phyloP scores from a whole-genome alignment of 2,888 invertebrate genomes.

The Calliopum simillimum region DNA sequence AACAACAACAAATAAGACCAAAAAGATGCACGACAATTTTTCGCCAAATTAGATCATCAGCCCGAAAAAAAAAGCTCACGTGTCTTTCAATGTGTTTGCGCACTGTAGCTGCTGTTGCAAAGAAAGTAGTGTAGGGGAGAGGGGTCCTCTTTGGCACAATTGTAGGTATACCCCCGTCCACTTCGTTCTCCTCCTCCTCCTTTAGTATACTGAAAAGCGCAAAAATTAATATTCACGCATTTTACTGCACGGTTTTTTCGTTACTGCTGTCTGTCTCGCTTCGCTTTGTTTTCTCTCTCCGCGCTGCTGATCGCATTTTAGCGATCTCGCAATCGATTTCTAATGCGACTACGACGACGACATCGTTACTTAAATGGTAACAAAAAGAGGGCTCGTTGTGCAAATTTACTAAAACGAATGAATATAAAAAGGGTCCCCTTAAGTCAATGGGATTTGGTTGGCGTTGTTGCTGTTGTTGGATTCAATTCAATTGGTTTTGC shows the following conservation, averaged over 20 bases:
- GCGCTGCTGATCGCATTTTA: slow-evolving; percentile 9
- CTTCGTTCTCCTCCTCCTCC: no score
- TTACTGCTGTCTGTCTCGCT: background rate
- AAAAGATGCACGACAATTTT: slow-evolving; percentile 60
- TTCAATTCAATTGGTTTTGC: slow-evolving; percentile 42
- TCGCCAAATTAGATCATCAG: slow-evolving; percentile 66
- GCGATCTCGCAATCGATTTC: slow-evolving; percentile 56
- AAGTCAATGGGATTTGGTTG: background rate
- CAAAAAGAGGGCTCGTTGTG: slow-evolving; percentile 48
- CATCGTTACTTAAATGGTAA: slow-evolving; percentile 53
- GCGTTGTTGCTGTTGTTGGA: background rate
- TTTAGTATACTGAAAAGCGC: slow-evolving; percentile 1
- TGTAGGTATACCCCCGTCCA: slow-evolving; percentile 28
- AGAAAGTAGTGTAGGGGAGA: background rate
- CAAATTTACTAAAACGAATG: background rate
- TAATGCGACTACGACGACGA: slow-evolving; percentile 52
- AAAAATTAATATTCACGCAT: slow-evolving; percentile 63
- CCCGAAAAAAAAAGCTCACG: slow-evolving; percentile 45
- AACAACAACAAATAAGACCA: slow-evolving; percentile 26
- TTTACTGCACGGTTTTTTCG: slow-evolving; percentile 43
- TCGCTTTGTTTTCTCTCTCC: slow-evolving; percentile 30
- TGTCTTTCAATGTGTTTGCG: slow-evolving; percentile 21
- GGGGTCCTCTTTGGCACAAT: slow-evolving; percentile 4
- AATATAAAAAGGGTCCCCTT: slow-evolving; percentile 19
- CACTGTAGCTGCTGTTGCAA: background rate